A percentile compares a stretch with the other conserved stretches of the same genome.
phyloP scores from a whole-genome alignment of 2,888 invertebrate genomes.

The Lycocerus yunnanus region DNA sequence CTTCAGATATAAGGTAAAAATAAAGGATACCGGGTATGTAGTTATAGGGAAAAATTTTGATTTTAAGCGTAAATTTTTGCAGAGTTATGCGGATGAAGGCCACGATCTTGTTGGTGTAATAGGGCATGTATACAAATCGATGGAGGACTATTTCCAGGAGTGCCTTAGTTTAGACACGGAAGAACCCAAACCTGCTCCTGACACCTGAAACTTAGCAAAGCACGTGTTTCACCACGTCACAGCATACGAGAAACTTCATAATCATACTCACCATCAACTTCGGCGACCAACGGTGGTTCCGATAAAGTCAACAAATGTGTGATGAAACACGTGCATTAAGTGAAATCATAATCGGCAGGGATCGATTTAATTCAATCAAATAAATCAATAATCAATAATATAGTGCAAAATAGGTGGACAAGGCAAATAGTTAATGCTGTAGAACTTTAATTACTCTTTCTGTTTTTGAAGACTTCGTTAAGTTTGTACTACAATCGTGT shows the following conservation, averaged over 20 bases:
- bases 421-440: conserved; percentile 26
- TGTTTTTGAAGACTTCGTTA: conserved; percentile 20
- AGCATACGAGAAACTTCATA: conserved; percentile 30
- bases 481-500: conserved; percentile 22
- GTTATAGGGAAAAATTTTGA: too few species aligned
- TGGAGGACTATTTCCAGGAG: conserved; percentile 91
- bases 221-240: conserved; percentile 30
- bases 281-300: conserved; percentile 35
- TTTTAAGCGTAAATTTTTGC: conserved; percentile 46
- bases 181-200: conserved; percentile 68
- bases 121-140: conserved; percentile 89
- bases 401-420: conserved; percentile 30
- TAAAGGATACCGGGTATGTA: too few species aligned
- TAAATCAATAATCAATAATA: conserved; percentile 34
- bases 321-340: conserved; percentile 27
- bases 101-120: conserved; percentile 82
- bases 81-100: conserved; percentile 93
- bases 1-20: conserved; percentile 91
- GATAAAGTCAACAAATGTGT: conserved; percentile 38
- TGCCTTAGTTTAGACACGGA: conserved; percentile 87
- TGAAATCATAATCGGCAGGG: conserved; percentile 32
- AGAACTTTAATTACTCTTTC: conserved; percentile 23
- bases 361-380: conserved; percentile 32
- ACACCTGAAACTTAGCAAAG: conserved; percentile 45
- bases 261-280: conserved; percentile 33